Percentiles rank a stretch among this genome's conserved stretches.
phyloP scores from a whole-genome alignment of 1,140 invertebrate genomes.

The Drosophila busckii region DNA sequence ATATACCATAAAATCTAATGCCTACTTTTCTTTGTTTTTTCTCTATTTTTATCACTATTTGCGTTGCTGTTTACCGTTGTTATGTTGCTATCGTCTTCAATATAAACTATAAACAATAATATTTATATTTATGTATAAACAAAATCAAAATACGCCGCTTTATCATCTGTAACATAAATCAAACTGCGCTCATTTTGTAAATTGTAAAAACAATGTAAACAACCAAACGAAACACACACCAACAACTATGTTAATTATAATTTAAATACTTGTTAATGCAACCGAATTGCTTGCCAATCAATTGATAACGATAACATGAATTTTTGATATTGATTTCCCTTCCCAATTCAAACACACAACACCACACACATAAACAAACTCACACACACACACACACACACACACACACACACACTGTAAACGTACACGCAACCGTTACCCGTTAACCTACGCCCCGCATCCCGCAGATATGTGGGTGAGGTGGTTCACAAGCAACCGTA shows the following conservation, averaged over 20 bases:
- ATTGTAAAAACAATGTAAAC: slow-evolving; percentile 14
- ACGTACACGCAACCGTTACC: slow-evolving; percentile 18
- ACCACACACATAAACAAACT: too few species aligned
- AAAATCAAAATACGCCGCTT: slow-evolving; percentile 3
- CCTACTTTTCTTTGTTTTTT: slow-evolving; percentile 33
- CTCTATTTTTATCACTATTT: slow-evolving; percentile 25
- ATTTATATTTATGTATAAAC: too few species aligned
- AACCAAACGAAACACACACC: slow-evolving; percentile 7
- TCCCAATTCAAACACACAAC: slow-evolving; percentile 18
- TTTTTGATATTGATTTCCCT: slow-evolving; percentile 36
- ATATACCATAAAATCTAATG: slow-evolving; percentile 48
- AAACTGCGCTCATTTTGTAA: slow-evolving; percentile 7
- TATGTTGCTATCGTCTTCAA: slow-evolving; percentile 11
- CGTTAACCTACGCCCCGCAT: slow-evolving; percentile 3
- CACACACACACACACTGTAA: too few species aligned
- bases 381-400: too few species aligned
- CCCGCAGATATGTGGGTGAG: slow-evolving; percentile 81
- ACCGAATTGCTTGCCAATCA: slow-evolving; percentile 11
- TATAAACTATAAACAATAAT: too few species aligned
- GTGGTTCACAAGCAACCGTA: slow-evolving; percentile 87
- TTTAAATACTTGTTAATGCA: slow-evolving; percentile 21
- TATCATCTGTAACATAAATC: slow-evolving; percentile 23
- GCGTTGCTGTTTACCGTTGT: slow-evolving; percentile 38
- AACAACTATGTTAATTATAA: slow-evolving; percentile 15
- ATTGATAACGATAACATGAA: slow-evolving; percentile 38